A percentile compares a stretch with the other conserved stretches of the same genome.
These are phyloP conservation scores for Neopelma chrysocephalum DNA, from an alignment of 2,797 vertebrate species.

Conservation along the genomic window DNA sequence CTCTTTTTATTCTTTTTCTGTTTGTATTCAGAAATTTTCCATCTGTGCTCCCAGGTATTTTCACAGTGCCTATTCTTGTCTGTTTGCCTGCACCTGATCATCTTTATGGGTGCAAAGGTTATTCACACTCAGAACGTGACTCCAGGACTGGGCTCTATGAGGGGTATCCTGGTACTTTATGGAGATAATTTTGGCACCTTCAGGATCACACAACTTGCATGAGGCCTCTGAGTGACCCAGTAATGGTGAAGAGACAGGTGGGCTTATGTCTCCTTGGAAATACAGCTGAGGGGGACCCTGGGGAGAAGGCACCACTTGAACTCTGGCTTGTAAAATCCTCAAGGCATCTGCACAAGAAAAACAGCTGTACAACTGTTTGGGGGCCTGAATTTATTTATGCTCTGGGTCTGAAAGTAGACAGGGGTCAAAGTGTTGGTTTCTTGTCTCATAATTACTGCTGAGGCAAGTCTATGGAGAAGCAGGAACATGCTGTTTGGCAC, in stretches of 20 bases:
- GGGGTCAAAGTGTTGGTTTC: background rate
- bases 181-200: background rate
- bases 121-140: background rate
- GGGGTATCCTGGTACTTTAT: background rate
- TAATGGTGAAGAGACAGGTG: background rate
- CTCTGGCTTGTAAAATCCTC: background rate
- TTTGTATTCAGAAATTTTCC: background rate
- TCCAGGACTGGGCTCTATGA: background rate
- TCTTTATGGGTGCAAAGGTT: background rate
- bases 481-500: background rate
- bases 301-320: rapidly evolving
- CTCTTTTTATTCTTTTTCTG: background rate
- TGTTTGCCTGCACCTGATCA: background rate
- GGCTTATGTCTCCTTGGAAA: background rate
- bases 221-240: background rate
- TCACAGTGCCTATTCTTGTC: background rate
- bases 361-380: rapidly evolving
- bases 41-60: background rate
- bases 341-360: background rate
- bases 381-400: background rate
- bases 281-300: background rate
- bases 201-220: background rate
- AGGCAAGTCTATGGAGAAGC: background rate
- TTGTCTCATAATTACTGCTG: background rate
- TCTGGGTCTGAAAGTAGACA: background rate